Conservation (phyloP, 2,113 vertebrate genomes). For the Poecile atricapillus region DNA sequence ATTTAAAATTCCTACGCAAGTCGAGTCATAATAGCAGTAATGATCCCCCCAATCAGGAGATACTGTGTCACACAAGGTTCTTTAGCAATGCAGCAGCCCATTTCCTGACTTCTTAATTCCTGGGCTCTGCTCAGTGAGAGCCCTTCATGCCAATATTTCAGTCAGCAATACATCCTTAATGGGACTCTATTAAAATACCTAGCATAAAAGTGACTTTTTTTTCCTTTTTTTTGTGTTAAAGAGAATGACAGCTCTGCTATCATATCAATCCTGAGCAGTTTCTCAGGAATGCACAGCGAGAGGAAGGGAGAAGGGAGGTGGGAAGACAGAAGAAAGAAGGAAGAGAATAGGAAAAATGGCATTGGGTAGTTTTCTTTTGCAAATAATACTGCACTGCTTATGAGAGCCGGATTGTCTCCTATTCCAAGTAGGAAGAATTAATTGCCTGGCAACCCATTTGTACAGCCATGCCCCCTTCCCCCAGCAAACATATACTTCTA, state of each 20-base stretch:
- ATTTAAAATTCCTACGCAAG: conserved; percentile 94
- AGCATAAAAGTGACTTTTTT: conserved; percentile 77
- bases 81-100: conserved; percentile 81
- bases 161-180: conserved; percentile 83
- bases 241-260: conserved; percentile 81
- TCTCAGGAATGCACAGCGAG: conserved; percentile 62
- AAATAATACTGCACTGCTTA: conserved; percentile 21
- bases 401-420: conserved; percentile 39
- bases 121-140: conserved; percentile 83
- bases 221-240: conserved; percentile 59
- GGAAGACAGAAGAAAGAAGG: conserved; percentile 53
- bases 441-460: conserved; percentile 53
- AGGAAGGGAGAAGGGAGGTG: conserved; percentile 54
- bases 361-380: conserved; percentile 46
- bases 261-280: conserved; percentile 76
- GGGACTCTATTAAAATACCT: conserved; percentile 83
- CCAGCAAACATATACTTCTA: conserved; percentile 18
- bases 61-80: conserved; percentile 85
- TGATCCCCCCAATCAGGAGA: conserved; percentile 95
- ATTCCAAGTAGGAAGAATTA: conserved; percentile 56
- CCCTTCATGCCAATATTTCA: conserved; percentile 84
- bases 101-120: conserved; percentile 88
- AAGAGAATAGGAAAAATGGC: conserved; percentile 66
- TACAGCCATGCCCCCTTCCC: conserved; percentile 11
- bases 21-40: conserved; percentile 94